A percentile compares a stretch with the other conserved stretches of the same genome.
These are phyloP conservation scores for Sebastes kiyomatsui DNA, from an alignment of 2,797 vertebrate genomes.

Conservation along the genomic window DNA sequence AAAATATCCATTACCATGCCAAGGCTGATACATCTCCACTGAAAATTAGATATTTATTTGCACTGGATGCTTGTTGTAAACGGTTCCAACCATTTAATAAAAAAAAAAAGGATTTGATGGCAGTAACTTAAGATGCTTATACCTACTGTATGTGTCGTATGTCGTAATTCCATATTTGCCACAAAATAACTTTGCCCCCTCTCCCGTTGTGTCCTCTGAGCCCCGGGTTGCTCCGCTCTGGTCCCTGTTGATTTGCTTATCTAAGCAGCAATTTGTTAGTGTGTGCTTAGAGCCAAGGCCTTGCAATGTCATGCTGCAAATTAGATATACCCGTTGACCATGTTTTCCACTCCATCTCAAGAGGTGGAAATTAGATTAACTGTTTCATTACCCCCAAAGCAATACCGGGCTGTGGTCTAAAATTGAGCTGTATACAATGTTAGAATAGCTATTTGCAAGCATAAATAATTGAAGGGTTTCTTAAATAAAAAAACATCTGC, in stretches of 20 bases:
- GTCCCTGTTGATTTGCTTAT: constrained; percentile 80
- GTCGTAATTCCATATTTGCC: constrained; percentile 28
- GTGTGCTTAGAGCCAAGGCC: constrained; percentile 75
- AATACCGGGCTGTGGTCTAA: constrained; percentile 32
- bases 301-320: constrained; percentile 80
- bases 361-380: constrained; percentile 82
- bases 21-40: background rate
- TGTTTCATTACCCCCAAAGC: constrained; percentile 76
- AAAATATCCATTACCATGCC: background rate
- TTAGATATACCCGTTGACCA: constrained; percentile 78
- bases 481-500: background rate
- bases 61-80: background rate
- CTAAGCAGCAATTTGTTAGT: constrained; percentile 83
- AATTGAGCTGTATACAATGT: constrained; percentile 36
- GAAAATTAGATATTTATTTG: background rate
- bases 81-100: background rate
- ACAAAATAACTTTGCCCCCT: constrained; percentile 43
- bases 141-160: background rate
- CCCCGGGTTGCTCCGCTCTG: constrained; percentile 43
- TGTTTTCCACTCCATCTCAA: constrained; percentile 78
- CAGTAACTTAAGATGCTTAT: background rate
- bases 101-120: background rate
- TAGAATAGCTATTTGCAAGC: background rate
- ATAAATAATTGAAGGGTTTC: background rate
- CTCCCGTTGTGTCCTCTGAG: constrained; percentile 59